Base-by-base conservation (phyloP, 2,888 invertebrate species). In the Platynereis dumerilii region DNA sequence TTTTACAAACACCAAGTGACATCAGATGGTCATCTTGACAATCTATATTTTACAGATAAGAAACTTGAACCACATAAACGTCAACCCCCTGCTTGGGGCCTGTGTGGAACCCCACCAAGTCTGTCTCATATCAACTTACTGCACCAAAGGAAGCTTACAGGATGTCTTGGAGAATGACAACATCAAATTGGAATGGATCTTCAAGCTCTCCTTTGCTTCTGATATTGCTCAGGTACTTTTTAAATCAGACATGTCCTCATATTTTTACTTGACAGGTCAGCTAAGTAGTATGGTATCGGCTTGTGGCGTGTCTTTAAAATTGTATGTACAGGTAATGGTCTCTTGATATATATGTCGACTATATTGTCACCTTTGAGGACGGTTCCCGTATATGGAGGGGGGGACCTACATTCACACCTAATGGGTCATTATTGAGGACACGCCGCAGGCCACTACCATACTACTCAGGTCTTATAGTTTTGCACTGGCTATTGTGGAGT, bases 111-210 rank as follows among this genome's bases (percentile, higher is more conserved):
- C 66, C 5, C 52, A 68, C 24, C 56, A 74, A 39, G 53, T 68
- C 34, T 67, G 44, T 34, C 28, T 74, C 17, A 58, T 74, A 12
- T 48, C 65, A 15, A 20, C 26, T 7, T 72, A 72, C 58, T 72
- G 72, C 60, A 58, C 42, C 52, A 72, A 79, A 72, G 80, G 79
- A 22, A 77, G 78, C 67, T 70, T 80, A 2, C 73, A 75, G 67
- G 78, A 80, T 61, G 62, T 80, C 15, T 65, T 80, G 45, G 69
- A 70, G 15, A 78, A 78, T 67, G 76, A 76, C 12, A 69, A 68
- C 52, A 70, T 79, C 22, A 74, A 73, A 60, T 73, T 80, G 24
- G 77, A 76, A 42, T 73, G 75, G 70, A 76, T 76, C 60, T 80
- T 79, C 67, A 71, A 69, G 34, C 69, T 76, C 17, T 77, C 79